A percentile compares a stretch with the other conserved stretches of the same genome.
Evolutionary conservation across 2,797 vertebrate genomes (phyloP).

Genomic region (Perdix hodgsoniae): DNA sequence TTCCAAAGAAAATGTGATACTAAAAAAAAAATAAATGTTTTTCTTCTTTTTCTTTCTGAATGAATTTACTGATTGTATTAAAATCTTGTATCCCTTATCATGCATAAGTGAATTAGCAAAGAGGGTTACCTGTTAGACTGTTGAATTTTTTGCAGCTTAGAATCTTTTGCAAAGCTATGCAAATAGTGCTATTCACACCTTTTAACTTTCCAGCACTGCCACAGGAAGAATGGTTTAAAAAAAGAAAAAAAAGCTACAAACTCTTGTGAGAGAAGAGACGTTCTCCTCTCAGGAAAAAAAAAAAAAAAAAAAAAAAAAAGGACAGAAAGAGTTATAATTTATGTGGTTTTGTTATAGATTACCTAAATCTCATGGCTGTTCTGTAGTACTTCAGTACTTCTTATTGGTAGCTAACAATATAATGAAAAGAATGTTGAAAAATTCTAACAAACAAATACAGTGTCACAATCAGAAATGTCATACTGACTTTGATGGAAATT

Average conservation of each 20-base stretch:
- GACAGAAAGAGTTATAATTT: not conserved
- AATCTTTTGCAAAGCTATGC: not conserved
- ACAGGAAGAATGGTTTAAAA: not conserved
- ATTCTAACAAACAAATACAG: not conserved
- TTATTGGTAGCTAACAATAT: not conserved
- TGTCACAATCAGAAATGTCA: not conserved
- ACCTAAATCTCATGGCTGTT: not conserved
- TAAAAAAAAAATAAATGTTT: not conserved
- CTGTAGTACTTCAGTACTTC: not conserved
- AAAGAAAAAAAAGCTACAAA: not conserved
- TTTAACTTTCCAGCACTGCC: not conserved
- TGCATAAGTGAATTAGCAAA: not conserved
- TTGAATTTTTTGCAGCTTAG: not conserved
- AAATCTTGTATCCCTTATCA: not conserved
- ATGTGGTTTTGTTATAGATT: not conserved
- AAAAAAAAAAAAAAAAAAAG: not conserved
- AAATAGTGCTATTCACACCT: not conserved
- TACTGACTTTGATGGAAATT: not conserved
- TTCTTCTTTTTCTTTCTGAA: not conserved
- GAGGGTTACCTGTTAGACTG: not conserved
- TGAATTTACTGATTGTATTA: not conserved
- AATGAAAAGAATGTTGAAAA: not conserved
- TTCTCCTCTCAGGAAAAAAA: not conserved
- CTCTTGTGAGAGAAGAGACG: not conserved
- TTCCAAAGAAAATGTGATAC: not conserved